Base-by-base conservation (phyloP, 2,113 vertebrate species). In the Eublepharis macularius region DNA sequence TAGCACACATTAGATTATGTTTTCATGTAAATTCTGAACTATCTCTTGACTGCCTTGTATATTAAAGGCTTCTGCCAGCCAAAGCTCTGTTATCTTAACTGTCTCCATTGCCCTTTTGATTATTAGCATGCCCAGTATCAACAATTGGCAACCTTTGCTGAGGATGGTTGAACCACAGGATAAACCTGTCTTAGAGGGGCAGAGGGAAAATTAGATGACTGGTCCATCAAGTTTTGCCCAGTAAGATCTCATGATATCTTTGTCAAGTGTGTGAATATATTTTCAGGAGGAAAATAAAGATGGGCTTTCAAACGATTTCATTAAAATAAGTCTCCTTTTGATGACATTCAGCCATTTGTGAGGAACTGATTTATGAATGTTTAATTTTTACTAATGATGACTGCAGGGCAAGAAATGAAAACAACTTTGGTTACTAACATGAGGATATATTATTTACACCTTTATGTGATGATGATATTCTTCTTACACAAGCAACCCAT, bases 361-460 rank as follows among this genome's bases (percentile, higher is more conserved):
- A 88, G 87, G 82, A 77, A 70, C 82, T 93, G 91, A 93, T 95
- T 94, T 94, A 95, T 94, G 93, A 92, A 83, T 93, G 89, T 93
- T 94, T 95, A 92, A 94, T 94, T 92, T 94, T 92, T 17, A 16
- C 93, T 94, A 95, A 95, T 94, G 92, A 95, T 93, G 91, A 92
- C 94, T 94, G 54, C 82, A 86, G 91, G 94, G 93, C 93, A 89
- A 91, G 86, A 92, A 94, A 93, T 92, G 94, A 94, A 94, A 94
- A 89, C 88, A 95, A 91, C 88, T 92, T 90, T 92, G 86, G 91
- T 87, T 94, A 91, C 90, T 94, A 94, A 91, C 88, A 76, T n/a
- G 83, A 86, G 86, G 94, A 89, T 95, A 82, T 92, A 93, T 94
- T 95, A 95, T 94, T 94, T 93, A 94, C 92, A 94, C 86, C 86